These are phyloP conservation scores for Anastrepha ludens DNA, from an alignment of 1,140 invertebrate genomes.

Conservation along the genomic window DNA sequence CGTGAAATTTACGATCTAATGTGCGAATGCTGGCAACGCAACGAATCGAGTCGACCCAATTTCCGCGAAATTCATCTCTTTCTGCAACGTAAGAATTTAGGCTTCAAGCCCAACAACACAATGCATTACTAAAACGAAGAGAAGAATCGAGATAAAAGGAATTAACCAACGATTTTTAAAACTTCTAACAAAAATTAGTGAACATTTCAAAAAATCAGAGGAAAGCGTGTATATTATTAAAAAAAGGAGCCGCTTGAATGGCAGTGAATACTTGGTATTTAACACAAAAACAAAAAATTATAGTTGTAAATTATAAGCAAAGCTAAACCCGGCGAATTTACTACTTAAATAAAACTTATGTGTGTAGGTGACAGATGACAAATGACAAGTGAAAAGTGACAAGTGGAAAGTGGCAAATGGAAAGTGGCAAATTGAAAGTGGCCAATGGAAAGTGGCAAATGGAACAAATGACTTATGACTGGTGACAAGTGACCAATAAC, in stretches of 20 bases:
- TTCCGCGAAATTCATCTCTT: conserved; percentile 94
- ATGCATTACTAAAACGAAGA: conserved; percentile 58
- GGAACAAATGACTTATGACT: too few species aligned
- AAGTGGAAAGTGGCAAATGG: too few species aligned
- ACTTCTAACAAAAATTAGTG: not conserved
- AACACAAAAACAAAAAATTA: conserved; percentile 24
- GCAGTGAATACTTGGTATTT: conserved; percentile 37
- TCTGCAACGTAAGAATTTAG: conserved; percentile 91
- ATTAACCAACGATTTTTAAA: conserved; percentile 45
- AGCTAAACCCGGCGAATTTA: conserved; percentile 46
- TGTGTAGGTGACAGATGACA: not conserved
- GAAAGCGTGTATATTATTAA: conserved; percentile 32
- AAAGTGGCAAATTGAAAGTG: too few species aligned
- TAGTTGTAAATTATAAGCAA: conserved; percentile 44
- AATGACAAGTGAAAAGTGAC: not conserved
- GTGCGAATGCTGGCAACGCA: conserved; percentile 94
- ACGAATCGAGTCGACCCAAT: conserved; percentile 88
- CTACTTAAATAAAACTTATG: conserved; percentile 5
- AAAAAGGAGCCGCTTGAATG: conserved; percentile 19
- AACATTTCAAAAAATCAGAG: not conserved
- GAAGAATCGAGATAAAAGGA: conserved; percentile 37
- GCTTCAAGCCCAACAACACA: conserved; percentile 79
- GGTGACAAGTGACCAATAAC: not conserved
- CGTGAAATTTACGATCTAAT: conserved; percentile 95
- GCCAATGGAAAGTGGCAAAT: too few species aligned